Conservation (phyloP, 2,113 vertebrate genomes). For the Hippocampus guttulatus region DNA sequence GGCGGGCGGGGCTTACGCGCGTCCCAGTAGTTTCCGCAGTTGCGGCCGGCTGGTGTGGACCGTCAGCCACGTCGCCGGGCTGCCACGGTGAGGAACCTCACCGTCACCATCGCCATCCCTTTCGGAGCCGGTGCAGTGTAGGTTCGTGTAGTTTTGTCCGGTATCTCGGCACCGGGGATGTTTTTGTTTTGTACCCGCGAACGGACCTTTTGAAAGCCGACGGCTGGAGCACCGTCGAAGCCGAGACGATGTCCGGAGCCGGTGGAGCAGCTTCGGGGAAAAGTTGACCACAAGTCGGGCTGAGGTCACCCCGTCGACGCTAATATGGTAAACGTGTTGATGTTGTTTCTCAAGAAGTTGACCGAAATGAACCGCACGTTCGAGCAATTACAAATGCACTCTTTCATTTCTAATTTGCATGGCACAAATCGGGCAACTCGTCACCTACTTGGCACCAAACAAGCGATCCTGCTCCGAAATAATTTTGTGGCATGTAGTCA, state of each 20-base stretch:
- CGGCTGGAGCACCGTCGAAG: background rate
- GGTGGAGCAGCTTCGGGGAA: background rate
- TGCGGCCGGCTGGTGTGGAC: background rate
- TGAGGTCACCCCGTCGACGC: background rate
- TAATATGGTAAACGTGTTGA: conserved; percentile 1
- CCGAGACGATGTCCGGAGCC: background rate
- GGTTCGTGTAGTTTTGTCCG: background rate
- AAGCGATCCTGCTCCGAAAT: background rate
- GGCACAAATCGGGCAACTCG: background rate
- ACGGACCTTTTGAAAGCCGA: background rate
- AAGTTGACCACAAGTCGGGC: conserved; percentile 7
- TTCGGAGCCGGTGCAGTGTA: background rate
- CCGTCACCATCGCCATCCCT: background rate
- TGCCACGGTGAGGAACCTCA: too few species aligned
- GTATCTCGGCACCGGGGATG: background rate
- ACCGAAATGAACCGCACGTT: background rate
- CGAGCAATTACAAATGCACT: background rate
- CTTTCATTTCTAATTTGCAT: background rate
- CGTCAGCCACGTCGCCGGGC: background rate
- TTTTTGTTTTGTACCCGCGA: background rate
- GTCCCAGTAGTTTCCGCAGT: background rate
- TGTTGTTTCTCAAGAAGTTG: background rate
- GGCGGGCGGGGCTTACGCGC: background rate
- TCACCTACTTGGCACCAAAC: background rate
- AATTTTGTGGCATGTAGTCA: background rate